phyloP scores from a whole-genome alignment of 2,113 vertebrate genomes.

The Petrocephalus zakoni region DNA sequence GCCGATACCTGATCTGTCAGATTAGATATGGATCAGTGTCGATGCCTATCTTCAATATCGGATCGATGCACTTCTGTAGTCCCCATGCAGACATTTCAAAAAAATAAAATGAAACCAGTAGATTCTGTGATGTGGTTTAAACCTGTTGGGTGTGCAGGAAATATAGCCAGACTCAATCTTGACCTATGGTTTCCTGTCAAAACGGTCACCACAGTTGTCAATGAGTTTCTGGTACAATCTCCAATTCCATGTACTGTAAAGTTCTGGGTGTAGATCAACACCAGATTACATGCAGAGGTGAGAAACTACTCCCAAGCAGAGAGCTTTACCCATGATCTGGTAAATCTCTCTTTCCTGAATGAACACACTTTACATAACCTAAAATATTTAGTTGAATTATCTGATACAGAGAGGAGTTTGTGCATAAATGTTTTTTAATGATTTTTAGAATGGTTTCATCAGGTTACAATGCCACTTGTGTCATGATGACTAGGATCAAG shows the following conservation, averaged over 20 bases:
- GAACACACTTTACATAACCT: neutral
- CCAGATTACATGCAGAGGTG: neutral
- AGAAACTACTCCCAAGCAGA: neutral
- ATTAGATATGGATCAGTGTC: too few species aligned
- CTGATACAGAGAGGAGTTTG: neutral
- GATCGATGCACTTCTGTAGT: neutral
- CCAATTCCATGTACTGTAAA: neutral
- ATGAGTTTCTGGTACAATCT: neutral
- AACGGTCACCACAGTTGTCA: neutral
- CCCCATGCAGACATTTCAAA: too few species aligned
- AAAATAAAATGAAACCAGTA: neutral
- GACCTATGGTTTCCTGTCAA: neutral
- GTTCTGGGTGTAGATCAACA: neutral
- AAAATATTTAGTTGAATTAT: neutral
- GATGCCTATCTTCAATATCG: too few species aligned
- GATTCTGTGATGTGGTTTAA: neutral
- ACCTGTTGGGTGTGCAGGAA: neutral
- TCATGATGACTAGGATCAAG: neutral
- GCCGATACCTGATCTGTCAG: too few species aligned
- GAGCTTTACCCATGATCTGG: neutral
- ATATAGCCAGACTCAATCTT: neutral
- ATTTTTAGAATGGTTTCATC: neutral
- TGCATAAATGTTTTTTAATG: neutral
- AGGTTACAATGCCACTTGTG: neutral
- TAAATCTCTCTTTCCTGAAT: neutral